Percentiles rank a stretch among this genome's conserved stretches.
Conservation (phyloP, 2,797 vertebrate species). For the Strix occidentalis region DNA sequence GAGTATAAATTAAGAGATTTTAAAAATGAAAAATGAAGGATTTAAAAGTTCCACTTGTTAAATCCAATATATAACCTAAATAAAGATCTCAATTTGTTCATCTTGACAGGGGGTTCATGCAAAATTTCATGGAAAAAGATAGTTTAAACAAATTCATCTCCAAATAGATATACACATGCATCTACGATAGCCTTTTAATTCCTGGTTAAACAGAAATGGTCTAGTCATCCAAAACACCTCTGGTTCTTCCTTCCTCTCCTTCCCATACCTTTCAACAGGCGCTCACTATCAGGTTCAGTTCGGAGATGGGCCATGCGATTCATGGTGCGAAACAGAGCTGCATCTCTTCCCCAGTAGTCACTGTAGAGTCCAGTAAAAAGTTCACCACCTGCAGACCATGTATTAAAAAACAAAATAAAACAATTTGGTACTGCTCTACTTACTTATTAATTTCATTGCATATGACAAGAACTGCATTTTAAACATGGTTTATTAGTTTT, state of each 20-base stretch:
- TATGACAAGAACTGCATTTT: background rate
- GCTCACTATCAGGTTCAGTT: slow-evolving; percentile 89
- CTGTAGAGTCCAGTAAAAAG: slow-evolving; percentile 91
- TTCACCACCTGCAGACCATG: slow-evolving; percentile 80
- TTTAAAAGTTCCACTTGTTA: background rate
- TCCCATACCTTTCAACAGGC: slow-evolving; percentile 85
- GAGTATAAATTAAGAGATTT: background rate
- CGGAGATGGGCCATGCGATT: slow-evolving; percentile 85
- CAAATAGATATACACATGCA: background rate
- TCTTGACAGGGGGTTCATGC: background rate
- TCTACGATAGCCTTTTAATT: background rate
- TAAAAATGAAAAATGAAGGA: background rate
- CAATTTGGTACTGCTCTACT: background rate
- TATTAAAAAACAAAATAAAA: background rate
- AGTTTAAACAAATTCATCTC: background rate
- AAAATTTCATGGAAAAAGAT: background rate
- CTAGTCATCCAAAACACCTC: background rate
- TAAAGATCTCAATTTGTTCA: background rate
- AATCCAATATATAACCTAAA: background rate
- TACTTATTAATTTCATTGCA: background rate
- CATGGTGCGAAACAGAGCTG: slow-evolving; percentile 86
- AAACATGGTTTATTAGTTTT: background rate
- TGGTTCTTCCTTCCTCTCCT: background rate
- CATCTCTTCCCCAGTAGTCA: slow-evolving; percentile 96
- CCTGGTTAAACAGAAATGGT: background rate